Conservation (phyloP, 2,113 vertebrate genomes). For the Meles meles region DNA sequence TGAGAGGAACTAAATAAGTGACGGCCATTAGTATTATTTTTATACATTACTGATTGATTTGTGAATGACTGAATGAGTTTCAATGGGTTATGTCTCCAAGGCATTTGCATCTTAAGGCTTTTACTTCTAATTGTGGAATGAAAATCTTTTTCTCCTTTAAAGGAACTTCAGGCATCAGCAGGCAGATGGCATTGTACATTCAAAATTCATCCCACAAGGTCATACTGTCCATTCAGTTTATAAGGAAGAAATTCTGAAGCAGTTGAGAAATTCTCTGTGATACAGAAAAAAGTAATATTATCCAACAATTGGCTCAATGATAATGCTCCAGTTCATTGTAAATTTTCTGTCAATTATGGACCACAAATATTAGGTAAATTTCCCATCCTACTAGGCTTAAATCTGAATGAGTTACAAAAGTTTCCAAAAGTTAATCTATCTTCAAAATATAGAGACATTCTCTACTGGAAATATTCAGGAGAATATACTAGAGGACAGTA, state of each 20-base stretch:
- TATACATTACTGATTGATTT: background rate
- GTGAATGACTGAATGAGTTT: background rate
- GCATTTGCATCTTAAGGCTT: constrained; percentile 49
- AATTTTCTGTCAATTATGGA: constrained; percentile 28
- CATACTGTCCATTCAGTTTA: constrained; percentile 25
- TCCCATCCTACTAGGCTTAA: background rate
- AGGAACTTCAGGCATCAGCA: constrained; percentile 46
- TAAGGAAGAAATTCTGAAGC: constrained; percentile 51
- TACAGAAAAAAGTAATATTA: background rate
- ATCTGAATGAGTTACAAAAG: constrained; percentile 24
- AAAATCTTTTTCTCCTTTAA: constrained; percentile 48
- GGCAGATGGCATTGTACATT: constrained; percentile 38
- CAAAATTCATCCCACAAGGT: constrained; percentile 58
- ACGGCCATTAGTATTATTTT: background rate
- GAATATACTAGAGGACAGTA: background rate
- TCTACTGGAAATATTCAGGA: constrained; percentile 29
- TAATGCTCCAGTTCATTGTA: background rate
- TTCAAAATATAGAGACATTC: background rate
- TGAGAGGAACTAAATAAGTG: background rate
- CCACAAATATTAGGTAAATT: background rate
- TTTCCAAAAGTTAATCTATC: constrained; percentile 2
- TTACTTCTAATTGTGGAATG: constrained; percentile 10
- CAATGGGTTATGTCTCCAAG: background rate
- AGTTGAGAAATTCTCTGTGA: constrained; percentile 45
- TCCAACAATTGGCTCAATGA: background rate